Conservation (phyloP, 2,113 vertebrate genomes). For the Perca fluviatilis region DNA sequence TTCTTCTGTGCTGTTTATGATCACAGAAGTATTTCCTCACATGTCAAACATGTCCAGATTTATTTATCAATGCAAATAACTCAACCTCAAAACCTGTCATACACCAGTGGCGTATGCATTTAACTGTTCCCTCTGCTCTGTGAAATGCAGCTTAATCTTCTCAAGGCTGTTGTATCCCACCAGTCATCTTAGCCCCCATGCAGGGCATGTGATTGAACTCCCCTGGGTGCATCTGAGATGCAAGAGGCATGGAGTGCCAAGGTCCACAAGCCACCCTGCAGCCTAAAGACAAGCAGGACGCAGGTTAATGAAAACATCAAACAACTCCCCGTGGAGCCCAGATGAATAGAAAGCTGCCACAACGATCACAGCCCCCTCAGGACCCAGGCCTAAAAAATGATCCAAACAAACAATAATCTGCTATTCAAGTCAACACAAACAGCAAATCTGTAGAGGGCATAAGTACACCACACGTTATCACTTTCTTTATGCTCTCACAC, state of each 20-base stretch:
- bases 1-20: conserved; percentile 14
- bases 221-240: conserved; percentile 60
- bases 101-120: conserved; percentile 27
- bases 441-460: conserved; percentile 37
- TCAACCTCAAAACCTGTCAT: conserved; percentile 10
- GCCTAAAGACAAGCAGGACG: conserved; percentile 54
- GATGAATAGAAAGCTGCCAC: conserved; percentile 60
- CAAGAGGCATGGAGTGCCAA: conserved; percentile 50
- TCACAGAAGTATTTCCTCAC: not conserved
- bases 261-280: conserved; percentile 64
- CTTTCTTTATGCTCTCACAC: conserved; percentile 13
- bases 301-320: conserved; percentile 84
- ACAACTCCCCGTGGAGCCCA: conserved; percentile 50
- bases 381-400: conserved; percentile 34
- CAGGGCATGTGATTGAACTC: conserved; percentile 79
- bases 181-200: conserved; percentile 56
- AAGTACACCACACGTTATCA: not conserved
- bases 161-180: conserved; percentile 47
- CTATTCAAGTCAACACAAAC: conserved; percentile 27
- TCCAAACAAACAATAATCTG: conserved; percentile 59
- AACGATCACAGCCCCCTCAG: conserved; percentile 35
- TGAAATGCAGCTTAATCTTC: conserved; percentile 67
- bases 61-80: conserved; percentile 52
- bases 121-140: conserved; percentile 29
- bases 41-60: conserved; percentile 26